These are phyloP conservation scores for Collichthys lucidus DNA, from an alignment of 2,113 vertebrate species.

Conservation along the genomic window DNA sequence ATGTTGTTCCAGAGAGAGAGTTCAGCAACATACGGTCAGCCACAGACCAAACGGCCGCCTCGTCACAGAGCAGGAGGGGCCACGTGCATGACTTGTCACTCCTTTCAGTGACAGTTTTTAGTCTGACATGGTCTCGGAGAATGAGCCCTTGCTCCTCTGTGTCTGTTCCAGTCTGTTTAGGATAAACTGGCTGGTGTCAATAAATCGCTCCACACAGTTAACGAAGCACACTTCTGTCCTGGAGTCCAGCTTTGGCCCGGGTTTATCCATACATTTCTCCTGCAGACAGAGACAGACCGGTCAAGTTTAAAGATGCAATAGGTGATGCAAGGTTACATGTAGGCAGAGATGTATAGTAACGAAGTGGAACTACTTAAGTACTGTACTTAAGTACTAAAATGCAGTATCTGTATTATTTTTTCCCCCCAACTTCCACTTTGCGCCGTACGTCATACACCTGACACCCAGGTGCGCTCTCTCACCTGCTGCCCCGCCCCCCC, in stretches of 20 bases:
- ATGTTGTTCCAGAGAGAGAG: conserved; percentile 27
- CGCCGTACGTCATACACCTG: no score
- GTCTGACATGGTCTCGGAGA: conserved; percentile 91
- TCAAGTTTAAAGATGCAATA: neutral
- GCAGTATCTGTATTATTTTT: no score
- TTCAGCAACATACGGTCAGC: conserved; percentile 16
- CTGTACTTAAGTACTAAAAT: no score
- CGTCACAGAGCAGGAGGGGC: neutral
- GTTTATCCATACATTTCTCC: conserved; percentile 99
- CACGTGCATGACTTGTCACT: conserved; percentile 29
- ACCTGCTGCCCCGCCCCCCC: no score
- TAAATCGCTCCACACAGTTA: conserved; percentile 97
- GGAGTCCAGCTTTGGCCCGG: conserved; percentile 95
- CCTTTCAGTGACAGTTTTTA: conserved; percentile 65
- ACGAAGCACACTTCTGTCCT: conserved; percentile 93
- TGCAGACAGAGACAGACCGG: conserved; percentile 69
- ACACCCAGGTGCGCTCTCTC: no score
- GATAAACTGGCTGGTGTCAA: conserved; percentile 98
- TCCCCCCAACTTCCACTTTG: no score
- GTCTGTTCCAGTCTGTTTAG: conserved; percentile 96
- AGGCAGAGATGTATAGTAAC: no score
- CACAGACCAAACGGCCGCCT: conserved; percentile 1
- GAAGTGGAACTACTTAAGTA: no score
- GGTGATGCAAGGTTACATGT: no score
- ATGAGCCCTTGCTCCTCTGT: conserved; percentile 88